Evolutionary conservation across 2,113 vertebrate genomes (phyloP), one percentile per base, ranked within the genome.

Genomic region (Plecotus auritus): DNA sequence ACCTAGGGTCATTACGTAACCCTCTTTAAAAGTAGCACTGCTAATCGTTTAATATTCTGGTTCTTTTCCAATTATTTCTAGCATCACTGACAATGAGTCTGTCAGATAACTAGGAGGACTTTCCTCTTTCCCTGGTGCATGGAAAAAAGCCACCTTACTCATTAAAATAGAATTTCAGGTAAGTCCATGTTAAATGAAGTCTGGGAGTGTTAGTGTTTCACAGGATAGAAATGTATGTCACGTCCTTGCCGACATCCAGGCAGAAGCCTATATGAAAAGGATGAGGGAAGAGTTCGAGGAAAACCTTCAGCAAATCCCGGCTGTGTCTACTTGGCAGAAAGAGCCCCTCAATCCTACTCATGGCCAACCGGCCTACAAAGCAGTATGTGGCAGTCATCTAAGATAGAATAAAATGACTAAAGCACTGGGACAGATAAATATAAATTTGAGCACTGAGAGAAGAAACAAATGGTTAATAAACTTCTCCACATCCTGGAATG

Each of bases 1-100:
- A 37, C 0, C 2, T 1, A 35, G 51, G 51, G 49, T 32, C 54
- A 23, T 4, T 49, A 26, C 3, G 4, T 5, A 45, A 30, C 16
- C 17, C 35, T 20, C 40, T 40, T 40, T 69, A 87, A 87, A 69
- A 35, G 13, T 0, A 22, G 40, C 61, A 81, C 28, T 12, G 7
- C 22, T 5, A 10, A 18, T 28, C 14, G 30, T 49, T 51, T 17
- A 78, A 30, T 35, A 56, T 51, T 83, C 66, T 28, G 32, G 37
- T 12, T 69, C 67, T 80, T 28, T 72, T 22, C 42, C 45, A 26
- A 61, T 66, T 17, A 56, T 69, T 92, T 70, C 32, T 42, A 69
- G 64, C 66, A 11, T 37, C 16, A n/a, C 3, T 49, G 42, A 67
- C 80, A 47, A 76, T 2, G 6, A 84, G 61, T n/a, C 51, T 73